These are phyloP conservation scores for Gorsachius magnificus DNA, from an alignment of 2,797 vertebrate genomes.

Conservation along the genomic window DNA sequence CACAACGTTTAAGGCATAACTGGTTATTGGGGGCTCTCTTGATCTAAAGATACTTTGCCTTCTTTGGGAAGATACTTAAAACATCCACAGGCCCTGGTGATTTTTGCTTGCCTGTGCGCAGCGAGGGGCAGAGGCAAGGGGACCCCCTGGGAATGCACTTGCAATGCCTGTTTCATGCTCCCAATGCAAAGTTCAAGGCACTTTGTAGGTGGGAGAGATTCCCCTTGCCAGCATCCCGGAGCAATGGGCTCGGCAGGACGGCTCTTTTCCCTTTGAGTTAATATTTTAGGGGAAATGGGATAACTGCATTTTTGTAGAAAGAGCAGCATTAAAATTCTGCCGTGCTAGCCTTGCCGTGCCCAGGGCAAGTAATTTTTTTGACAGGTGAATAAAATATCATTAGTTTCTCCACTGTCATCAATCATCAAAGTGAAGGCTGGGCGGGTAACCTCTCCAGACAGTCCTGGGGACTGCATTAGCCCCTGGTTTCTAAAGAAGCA, in stretches of 20 bases:
- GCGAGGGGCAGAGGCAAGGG: not conserved
- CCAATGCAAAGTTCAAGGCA: not conserved
- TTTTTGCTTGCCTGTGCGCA: not conserved
- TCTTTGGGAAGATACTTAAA: not conserved
- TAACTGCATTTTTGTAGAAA: not conserved
- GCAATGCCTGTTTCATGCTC: not conserved
- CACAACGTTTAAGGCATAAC: not conserved
- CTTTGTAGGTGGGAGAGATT: not conserved
- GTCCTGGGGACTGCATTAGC: conserved; percentile 40
- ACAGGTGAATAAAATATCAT: conserved; percentile 70
- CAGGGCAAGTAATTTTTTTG: conserved; percentile 68
- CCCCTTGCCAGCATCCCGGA: not conserved
- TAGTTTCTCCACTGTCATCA: conserved; percentile 62
- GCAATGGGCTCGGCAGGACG: not conserved
- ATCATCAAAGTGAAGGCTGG: conserved; percentile 52
- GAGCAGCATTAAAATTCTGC: not conserved
- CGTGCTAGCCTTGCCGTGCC: not conserved
- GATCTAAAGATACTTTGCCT: not conserved
- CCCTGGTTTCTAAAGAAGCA: conserved; percentile 52
- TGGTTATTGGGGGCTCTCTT: not conserved
- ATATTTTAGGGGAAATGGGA: conserved; percentile 9
- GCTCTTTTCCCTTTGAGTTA: not conserved
- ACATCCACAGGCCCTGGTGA: not conserved
- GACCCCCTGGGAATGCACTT: not conserved
- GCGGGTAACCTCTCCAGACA: conserved; percentile 68